Conservation (phyloP, 1,140 invertebrate genomes). For the Octopus bimaculoides region DNA sequence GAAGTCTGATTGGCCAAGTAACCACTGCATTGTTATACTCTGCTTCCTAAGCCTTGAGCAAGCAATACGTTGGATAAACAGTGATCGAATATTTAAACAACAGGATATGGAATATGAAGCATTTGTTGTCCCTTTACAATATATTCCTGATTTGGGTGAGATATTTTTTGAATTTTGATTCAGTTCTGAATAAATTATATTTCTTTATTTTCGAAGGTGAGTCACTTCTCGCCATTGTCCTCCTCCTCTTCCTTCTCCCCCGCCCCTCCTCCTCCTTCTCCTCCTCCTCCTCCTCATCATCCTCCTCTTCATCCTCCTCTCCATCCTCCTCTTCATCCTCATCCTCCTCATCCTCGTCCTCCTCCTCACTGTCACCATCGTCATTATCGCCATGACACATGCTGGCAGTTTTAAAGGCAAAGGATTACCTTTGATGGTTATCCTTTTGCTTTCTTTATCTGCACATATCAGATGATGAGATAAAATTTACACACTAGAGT, state of each 20-base stretch:
- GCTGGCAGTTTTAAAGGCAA: too few relatives aligned
- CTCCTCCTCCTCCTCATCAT: slow-evolving; percentile 76
- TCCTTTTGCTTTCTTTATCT: too few relatives aligned
- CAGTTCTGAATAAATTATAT: too few relatives aligned
- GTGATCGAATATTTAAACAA: slow-evolving; percentile 12
- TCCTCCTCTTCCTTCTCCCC: neutral
- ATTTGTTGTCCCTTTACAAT: neutral
- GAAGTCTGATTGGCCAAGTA: neutral
- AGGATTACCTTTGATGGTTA: too few relatives aligned
- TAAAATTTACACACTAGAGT: too few relatives aligned
- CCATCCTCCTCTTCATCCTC: slow-evolving; percentile 16
- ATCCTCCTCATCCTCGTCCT: neutral
- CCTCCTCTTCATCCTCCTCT: slow-evolving; percentile 65
- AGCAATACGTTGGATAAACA: slow-evolving; percentile 9
- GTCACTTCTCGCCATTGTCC: neutral
- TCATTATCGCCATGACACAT: too few relatives aligned
- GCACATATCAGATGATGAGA: too few relatives aligned
- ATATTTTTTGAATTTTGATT: too few relatives aligned
- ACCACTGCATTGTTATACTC: neutral
- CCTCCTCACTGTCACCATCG: too few relatives aligned
- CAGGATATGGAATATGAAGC: slow-evolving; percentile 10
- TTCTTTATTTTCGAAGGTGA: too few relatives aligned
- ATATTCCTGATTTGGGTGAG: neutral
- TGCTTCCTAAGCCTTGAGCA: neutral
- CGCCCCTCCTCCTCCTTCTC: neutral